These are phyloP conservation scores for Harpalus rubripes DNA, from an alignment of 2,888 invertebrate species.

Conservation along the genomic window DNA sequence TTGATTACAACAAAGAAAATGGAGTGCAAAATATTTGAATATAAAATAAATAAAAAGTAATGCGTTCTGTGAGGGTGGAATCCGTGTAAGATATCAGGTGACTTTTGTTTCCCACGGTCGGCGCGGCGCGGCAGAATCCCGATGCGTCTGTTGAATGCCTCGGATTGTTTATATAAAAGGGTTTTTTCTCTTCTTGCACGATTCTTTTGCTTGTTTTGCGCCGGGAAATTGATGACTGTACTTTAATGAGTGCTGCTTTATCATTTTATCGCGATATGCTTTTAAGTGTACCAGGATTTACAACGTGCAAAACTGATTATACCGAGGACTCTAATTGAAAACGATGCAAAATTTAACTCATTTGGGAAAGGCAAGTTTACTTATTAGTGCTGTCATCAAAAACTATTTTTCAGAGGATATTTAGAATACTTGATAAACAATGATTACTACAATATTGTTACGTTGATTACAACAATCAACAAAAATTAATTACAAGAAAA, in stretches of 20 bases:
- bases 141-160: slow-evolving; percentile 31
- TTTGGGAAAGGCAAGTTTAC: neutral
- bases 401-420: no score
- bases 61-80: neutral
- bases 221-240: slow-evolving; percentile 41
- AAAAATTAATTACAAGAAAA: no score
- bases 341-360: neutral
- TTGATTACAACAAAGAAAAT: neutral
- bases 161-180: slow-evolving; percentile 52
- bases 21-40: neutral
- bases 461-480: no score
- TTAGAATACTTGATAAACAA: no score
- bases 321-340: neutral
- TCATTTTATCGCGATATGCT: slow-evolving; percentile 51
- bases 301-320: slow-evolving; percentile 33
- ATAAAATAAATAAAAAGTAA: neutral
- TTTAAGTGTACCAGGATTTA: slow-evolving; percentile 39
- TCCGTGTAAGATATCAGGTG: neutral
- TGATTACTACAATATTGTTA: no score
- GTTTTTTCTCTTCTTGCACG: slow-evolving; percentile 36
- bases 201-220: slow-evolving; percentile 27
- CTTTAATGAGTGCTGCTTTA: slow-evolving; percentile 48
- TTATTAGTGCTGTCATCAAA: no score
- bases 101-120: slow-evolving; percentile 15
- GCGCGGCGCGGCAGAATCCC: slow-evolving; percentile 1